Conservation (phyloP, 2,888 invertebrate genomes). For the Conomelus anceps region DNA sequence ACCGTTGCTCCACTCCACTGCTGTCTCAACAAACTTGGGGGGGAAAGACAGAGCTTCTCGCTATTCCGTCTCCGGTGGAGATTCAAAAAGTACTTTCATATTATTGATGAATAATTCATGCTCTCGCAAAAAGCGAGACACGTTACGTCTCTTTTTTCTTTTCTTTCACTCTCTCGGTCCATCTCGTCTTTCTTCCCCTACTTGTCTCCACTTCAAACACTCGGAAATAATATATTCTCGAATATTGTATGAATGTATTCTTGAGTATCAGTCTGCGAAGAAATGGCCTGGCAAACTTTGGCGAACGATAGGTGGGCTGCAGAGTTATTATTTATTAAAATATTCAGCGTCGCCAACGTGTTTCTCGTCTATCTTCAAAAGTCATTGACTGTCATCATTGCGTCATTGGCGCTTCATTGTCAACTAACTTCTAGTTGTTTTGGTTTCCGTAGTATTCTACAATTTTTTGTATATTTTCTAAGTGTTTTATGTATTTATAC, state of each 20-base stretch:
- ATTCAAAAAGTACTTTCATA: neutral
- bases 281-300: neutral
- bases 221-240: neutral
- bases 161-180: neutral
- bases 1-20: neutral
- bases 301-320: no score
- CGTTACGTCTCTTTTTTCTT: neutral
- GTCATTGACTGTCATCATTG: neutral
- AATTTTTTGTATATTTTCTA: no score
- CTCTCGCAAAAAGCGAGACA: neutral
- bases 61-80: neutral
- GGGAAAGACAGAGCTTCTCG: no score
- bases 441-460: neutral
- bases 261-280: neutral
- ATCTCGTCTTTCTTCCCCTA: neutral
- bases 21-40: neutral
- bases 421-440: neutral
- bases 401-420: neutral
- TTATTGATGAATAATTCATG: neutral
- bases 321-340: neutral
- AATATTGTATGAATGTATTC: neutral
- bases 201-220: neutral
- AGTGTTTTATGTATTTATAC: no score
- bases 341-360: neutral
- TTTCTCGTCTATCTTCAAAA: neutral